Conservation (phyloP, 1,140 invertebrate species). For the Diabrotica undecimpunctata region DNA sequence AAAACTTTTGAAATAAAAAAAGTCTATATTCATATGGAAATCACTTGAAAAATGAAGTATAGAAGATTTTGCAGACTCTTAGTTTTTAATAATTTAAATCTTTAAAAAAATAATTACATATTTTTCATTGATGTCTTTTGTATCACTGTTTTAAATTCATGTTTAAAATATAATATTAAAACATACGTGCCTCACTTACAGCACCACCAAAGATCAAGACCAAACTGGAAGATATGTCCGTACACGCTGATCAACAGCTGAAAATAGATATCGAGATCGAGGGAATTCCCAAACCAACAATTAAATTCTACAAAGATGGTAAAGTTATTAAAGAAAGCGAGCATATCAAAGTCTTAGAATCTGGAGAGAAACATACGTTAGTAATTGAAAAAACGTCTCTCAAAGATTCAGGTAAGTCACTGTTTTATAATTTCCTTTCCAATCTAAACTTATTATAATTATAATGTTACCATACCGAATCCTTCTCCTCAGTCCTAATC, state of each 20-base stretch:
- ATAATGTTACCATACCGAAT: no score
- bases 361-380: conserved; percentile 65
- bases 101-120: no score
- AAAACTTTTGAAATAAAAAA: no score
- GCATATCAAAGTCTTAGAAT: conserved; percentile 67
- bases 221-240: conserved; percentile 71
- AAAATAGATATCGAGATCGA: conserved; percentile 78
- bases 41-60: no score
- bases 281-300: conserved; percentile 74
- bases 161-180: no score
- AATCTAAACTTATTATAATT: no score
- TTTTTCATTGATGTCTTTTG: no score
- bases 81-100: no score
- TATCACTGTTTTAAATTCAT: no score
- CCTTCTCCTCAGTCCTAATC: no score
- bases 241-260: conserved; percentile 64
- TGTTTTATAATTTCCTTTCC: neutral
- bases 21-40: no score
- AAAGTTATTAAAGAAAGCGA: conserved; percentile 66
- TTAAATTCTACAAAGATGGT: conserved; percentile 85
- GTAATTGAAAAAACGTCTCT: conserved; percentile 76
- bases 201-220: conserved; percentile 78
- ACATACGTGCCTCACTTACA: conserved; percentile 23
- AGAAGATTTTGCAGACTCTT: no score
- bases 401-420: conserved; percentile 70